Evolutionary conservation across 2,113 vertebrate genomes (phyloP), one percentile per base, ranked within the genome.

Genomic region (Loxodonta africana): DNA sequence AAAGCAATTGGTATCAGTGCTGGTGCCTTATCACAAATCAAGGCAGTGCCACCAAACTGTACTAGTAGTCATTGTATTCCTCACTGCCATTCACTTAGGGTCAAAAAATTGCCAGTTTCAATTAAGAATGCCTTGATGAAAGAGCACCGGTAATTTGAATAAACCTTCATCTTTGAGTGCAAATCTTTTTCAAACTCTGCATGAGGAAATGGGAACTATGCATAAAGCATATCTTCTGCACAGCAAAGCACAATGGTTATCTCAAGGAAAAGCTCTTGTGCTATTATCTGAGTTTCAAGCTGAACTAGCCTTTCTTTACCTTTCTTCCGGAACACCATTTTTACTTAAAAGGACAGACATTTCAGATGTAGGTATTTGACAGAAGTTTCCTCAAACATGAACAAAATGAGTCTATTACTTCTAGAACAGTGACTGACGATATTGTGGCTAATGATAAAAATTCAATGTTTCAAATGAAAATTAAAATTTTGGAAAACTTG

Each of bases 381-480:
- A 92, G 80, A 87, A 83, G 41, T 83, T 57, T 63, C 37, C 76
- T 93, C 7, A 78, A 30, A 95, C 71, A 17, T 41, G 53, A 86
- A 85, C 12, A 78, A 86, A 91, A 18, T 91, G 33, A 95, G 12
- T 30, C 41, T 41, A 12, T 85, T 85, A 30, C 37, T 85, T 76
- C 33, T 84, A 83, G 48, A 41, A 92, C 81, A 97, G 46, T 18
- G 69, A 82, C 41, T 84, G 5, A 57, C 20, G 14, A 17, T 60
- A 26, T 92, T 90, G 81, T 80, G 46, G 26, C 11, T 86, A 69
- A 76, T 76, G n/a, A 30, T 88, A 91, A 91, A 73, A 95, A 77
- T 91, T 88, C 41, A 25, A 88, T 5, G 2, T 89, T 78, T 90
- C 9, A 62, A 37, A 33, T 90, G 46, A 92, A 94, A 90, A 90